These are phyloP conservation scores for Prionace glauca DNA, from an alignment of 2,797 vertebrate species.

Conservation along the genomic window DNA sequence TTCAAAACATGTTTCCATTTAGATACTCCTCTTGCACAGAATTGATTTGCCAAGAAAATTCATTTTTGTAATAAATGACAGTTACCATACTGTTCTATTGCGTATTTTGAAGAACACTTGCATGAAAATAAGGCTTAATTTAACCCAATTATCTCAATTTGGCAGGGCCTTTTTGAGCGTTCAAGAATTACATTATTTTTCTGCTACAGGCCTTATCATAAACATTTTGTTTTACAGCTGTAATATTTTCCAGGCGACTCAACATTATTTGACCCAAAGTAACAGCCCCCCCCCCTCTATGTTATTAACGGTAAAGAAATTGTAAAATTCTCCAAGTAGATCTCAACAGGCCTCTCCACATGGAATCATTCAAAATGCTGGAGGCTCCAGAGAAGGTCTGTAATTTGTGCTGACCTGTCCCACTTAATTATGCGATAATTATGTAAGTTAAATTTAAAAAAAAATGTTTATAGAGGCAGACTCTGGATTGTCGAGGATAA, in stretches of 20 bases:
- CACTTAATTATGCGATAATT: neutral
- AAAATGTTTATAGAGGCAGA: neutral
- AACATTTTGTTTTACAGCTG: neutral
- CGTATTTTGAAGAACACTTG: neutral
- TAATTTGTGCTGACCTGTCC: neutral
- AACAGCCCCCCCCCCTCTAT: neutral
- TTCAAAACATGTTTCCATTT: neutral
- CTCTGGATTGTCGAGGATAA: neutral
- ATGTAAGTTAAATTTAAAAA: neutral
- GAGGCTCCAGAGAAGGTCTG: neutral
- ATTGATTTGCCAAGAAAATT: conserved; percentile 15
- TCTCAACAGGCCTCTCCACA: neutral
- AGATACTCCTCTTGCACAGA: neutral
- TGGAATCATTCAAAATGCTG: neutral
- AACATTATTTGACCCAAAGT: neutral
- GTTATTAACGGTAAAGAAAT: neutral
- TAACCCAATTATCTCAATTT: neutral
- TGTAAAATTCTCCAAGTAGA: neutral
- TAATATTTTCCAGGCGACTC: neutral
- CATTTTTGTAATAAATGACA: neutral
- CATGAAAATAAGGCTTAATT: neutral
- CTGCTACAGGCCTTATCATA: neutral
- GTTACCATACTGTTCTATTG: neutral
- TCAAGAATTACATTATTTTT: neutral
- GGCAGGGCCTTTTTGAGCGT: neutral